phyloP scores from a whole-genome alignment of 2,113 vertebrate genomes.

The Psittacus erithacus region DNA sequence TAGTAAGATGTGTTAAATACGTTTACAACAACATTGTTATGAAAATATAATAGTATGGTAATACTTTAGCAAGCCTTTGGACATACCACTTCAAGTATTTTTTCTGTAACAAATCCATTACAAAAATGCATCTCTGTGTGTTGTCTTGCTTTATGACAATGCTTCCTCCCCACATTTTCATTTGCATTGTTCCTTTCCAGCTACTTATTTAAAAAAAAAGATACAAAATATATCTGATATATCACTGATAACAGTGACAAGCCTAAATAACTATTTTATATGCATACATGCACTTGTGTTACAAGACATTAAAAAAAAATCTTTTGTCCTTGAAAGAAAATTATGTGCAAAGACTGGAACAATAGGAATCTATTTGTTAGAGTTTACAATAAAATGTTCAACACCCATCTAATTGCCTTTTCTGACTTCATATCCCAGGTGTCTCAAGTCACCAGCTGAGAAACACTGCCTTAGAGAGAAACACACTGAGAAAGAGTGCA shows the following conservation, averaged over 20 bases:
- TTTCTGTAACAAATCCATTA: not conserved
- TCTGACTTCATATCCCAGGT: not conserved
- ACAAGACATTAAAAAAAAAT: not conserved
- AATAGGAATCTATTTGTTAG: not conserved
- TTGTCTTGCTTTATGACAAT: not conserved
- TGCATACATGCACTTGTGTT: not conserved
- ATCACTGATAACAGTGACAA: not conserved
- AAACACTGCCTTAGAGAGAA: not conserved
- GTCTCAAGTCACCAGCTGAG: not conserved
- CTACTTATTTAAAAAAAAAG: not conserved
- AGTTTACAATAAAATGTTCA: conserved; percentile 18
- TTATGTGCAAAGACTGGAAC: not conserved
- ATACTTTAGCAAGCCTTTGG: not conserved
- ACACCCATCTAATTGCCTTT: conserved; percentile 7
- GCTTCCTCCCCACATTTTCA: not conserved
- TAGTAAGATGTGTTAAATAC: not conserved
- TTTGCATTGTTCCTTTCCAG: not conserved
- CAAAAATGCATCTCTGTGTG: not conserved
- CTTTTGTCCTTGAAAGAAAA: not conserved
- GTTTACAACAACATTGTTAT: not conserved
- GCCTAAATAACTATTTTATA: not conserved
- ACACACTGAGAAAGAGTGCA: not conserved
- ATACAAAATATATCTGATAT: not conserved
- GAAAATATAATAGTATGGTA: not conserved
- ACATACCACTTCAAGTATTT: not conserved